Evolutionary conservation across 2,113 vertebrate species (phyloP), one percentile per base, ranked within the genome.

Genomic region (Piaya cayana): DNA sequence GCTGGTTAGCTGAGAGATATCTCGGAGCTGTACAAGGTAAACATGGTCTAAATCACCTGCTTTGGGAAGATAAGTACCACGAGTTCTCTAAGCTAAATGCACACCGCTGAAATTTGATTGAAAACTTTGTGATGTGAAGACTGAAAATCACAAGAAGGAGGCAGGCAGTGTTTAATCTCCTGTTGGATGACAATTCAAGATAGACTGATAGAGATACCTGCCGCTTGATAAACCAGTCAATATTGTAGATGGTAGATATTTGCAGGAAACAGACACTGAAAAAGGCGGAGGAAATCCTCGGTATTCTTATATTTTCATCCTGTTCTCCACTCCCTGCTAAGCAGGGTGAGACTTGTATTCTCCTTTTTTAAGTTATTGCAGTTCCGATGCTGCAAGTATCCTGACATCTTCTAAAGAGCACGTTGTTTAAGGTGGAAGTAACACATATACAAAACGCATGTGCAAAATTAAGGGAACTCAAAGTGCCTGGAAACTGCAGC

Each of bases 211-310:
- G 95, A 95, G 97, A 97, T 92, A 94, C 96, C 96, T 92, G 90
- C 95, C 39, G 76, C 92, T 95, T 77, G 97, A 98, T 96, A 97
- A 97, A 95, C 84, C 90, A 97, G 97, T 98, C 97, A 97, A 95
- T 96, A 97, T 26, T 86, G 90, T 47, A 97, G 97, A 97, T 92
- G 83, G 95, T 37, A 96, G 98, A 97, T 95, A 86, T 11, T n/a
- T 50, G 29, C 72, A 39, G 93, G 79, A 90, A 93, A 91, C 78
- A 94, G 96, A 91, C 91, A 34, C 72, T 10, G 72, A 4, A 7
- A 7, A 52, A 76, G 55, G 25, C 29, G 13, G 14, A 5, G 18
- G 59, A 80, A 83, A 82, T 47, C 71, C 79, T 72, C 2, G 0
- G 45, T 55, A 43, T 85, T 85, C 88, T 93, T 58, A 29, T 29